Evolutionary conservation across 1,140 invertebrate species (phyloP), one percentile per base, ranked within the genome.

Genomic region (Trachymyrmex septentrionalis): DNA sequence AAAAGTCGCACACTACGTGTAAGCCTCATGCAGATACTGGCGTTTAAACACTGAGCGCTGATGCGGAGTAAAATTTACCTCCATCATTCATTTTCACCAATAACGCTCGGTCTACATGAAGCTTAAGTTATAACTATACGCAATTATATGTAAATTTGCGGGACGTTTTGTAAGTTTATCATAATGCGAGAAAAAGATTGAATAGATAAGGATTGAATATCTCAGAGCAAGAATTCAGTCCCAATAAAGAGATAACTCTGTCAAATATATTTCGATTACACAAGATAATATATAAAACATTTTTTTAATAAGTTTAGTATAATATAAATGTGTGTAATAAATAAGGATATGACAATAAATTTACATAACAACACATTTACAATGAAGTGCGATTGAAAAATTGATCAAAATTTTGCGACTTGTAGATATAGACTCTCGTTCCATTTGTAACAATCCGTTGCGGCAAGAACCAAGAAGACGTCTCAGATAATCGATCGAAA

Each of bases 211-310:
- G 3, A 27, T 34, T 27, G 19, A 34, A n/a, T 55, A n/a, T 21
- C 27, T 72, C 27, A 14, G 34, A 38, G 7, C 34, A 38, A 1
- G 50, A 55, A 12, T 19, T 19, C 27, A 30, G 2, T 6, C n/a
- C 4, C 19, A 57, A 34, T 4, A 67, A 38, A 44, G n/a, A n/a
- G 16, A 5, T 6, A 2, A 2, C 2, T 55, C 24, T 16, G 16
- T 30, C 16, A 73, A 34, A 73, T 55, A 73, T 55, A 55, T 73
- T 55, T 34, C 12, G 12, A 57, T 75, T 34, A 30, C 2, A 73
- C 5, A 21, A 5, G n/a, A 0, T 7, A 21, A 12, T 19, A 71
- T 10, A 50, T 50, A 71, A 48, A 16, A 14, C 24, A 12, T 24
- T n/a, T 24, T 21, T 55, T 6, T n/a, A 19, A 55, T 55, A 19